Evolutionary conservation across 1,140 invertebrate genomes (phyloP), one percentile per base, ranked within the genome.

Genomic region (Lasaia peninsularis): DNA sequence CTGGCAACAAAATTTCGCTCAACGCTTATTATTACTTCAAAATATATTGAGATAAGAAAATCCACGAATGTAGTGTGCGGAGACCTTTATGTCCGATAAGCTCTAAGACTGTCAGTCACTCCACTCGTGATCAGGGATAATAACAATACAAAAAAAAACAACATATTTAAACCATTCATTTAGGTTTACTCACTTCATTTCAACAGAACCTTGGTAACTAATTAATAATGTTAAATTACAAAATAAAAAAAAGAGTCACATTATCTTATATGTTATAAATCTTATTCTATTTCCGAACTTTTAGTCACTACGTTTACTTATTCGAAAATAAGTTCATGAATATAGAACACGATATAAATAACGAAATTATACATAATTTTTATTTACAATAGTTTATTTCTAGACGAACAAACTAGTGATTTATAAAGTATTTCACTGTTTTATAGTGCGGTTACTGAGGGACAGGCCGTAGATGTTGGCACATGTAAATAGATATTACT

Each of bases 301-400:
- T 70, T 75, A 80, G 80, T 78, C 69, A 59, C 79, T 84, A 86
- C 74, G 56, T 81, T 44, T 44, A 83, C 76, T 82, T 82, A 84
- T 82, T 73, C 72, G 58, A 79, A 80, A 80, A 81, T 79, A 83
- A 82, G 69, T 74, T 70, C 77, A 82, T 80, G 71, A 69, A 80
- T 75, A 84, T 80, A 80, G 75, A 86, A 82, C 79, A 84, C 82
- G 78, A 78, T 82, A 84, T 44, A 44, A 82, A 86, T 86, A 86
- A 86, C 80, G 82, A 86, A 86, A 79, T 78, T 76, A 76, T 73
- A 44, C 40, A 44, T 71, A 69, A 76, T 76, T 76, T 76, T 73
- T 84, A 86, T 86, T 78, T 86, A 86, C 83, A 86, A 75, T 65
- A 74, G 63, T 74, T 20, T 77, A 75, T 73, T 65, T 67, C 75